Conservation (phyloP, 2,797 vertebrate genomes). For the Todus mexicanus region DNA sequence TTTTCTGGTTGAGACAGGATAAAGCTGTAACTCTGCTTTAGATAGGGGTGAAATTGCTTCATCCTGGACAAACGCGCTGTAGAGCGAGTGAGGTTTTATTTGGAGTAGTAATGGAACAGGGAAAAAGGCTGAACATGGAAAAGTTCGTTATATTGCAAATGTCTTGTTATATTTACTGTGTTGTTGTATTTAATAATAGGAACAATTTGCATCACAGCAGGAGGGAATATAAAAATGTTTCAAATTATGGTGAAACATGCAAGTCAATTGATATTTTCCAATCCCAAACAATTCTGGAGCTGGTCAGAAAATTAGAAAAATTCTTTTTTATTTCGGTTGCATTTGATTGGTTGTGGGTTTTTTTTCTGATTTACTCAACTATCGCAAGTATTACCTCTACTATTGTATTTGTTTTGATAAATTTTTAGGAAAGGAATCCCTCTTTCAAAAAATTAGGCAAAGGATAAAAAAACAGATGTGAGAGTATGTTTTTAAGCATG, state of each 20-base stretch:
- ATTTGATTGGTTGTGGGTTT: not conserved
- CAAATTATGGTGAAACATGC: not conserved
- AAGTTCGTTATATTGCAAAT: not conserved
- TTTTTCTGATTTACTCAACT: not conserved
- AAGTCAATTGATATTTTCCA: not conserved
- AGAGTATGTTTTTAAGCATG: not conserved
- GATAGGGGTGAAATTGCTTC: not conserved
- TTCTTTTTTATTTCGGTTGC: not conserved
- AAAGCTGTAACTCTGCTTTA: not conserved
- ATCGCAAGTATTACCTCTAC: not conserved
- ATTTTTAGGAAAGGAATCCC: not conserved
- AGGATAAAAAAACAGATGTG: not conserved
- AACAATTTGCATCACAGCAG: not conserved
- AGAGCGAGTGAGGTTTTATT: not conserved
- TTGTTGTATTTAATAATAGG: not conserved
- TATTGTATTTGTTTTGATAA: not conserved
- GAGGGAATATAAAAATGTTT: not conserved
- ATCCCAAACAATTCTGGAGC: not conserved
- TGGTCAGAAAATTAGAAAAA: not conserved
- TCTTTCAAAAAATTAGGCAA: not conserved
- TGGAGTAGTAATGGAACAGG: not conserved
- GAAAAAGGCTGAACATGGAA: not conserved
- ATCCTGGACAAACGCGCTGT: not conserved
- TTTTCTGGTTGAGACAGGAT: not conserved
- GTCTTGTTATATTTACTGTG: not conserved